Evolutionary conservation across 23 tunicate species (phyloP).

Genomic region (Styela plicata): DNA sequence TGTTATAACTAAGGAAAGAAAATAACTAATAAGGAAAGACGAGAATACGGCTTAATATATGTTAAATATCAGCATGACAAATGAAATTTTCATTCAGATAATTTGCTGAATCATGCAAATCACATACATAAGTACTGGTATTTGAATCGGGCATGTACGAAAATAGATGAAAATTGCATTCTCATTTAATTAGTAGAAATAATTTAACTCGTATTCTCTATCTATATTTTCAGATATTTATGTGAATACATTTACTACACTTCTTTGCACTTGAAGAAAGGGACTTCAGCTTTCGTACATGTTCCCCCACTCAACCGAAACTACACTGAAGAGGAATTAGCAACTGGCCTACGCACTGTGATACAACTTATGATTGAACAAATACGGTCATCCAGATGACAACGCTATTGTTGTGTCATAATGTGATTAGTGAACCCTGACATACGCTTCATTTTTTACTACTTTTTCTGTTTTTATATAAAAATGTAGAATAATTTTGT

Average conservation of each 20-base stretch:
- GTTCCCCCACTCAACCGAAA: conserved; percentile 60
- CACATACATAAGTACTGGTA: too few species aligned
- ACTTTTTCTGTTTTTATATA: background rate
- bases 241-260: conserved; percentile 89
- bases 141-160: too few species aligned
- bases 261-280: conserved; percentile 45
- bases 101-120: too few species aligned
- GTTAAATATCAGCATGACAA: too few species aligned
- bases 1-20: too few species aligned
- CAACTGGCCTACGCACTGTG: conserved; percentile 37
- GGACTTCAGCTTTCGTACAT: conserved; percentile 53
- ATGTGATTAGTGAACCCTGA: background rate
- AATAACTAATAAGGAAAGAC: too few species aligned
- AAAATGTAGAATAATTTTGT: background rate
- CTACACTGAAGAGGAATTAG: conserved; percentile 25
- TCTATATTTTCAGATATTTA: conserved; percentile 62
- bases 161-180: too few species aligned
- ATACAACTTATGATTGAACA: conserved; percentile 25
- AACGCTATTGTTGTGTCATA: background rate
- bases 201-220: too few species aligned
- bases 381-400: conserved; percentile 1
- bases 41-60: too few species aligned
- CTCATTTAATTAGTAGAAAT: too few species aligned
- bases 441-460: background rate
- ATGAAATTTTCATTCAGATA: too few species aligned